Percentiles rank a stretch among this genome's conserved stretches.
Conservation (phyloP, 92 coral and sea anemone species). For the Umimayanthus kanabou region DNA sequence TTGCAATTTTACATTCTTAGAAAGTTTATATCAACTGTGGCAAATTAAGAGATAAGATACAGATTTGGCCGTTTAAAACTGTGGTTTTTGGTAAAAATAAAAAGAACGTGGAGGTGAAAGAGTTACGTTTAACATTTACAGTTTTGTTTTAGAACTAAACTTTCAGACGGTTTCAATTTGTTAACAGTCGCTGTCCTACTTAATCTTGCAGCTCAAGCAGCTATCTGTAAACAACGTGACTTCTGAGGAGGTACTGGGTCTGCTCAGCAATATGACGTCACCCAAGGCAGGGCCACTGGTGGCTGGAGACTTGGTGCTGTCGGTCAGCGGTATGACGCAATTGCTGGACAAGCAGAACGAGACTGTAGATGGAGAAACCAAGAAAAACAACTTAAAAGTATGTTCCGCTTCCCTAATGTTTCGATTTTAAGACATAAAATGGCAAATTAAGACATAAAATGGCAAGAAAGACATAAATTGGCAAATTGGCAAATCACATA, state of each 20-base stretch:
- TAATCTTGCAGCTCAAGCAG: constrained; percentile 48
- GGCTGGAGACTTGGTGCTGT: constrained; percentile 74
- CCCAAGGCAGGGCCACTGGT: constrained; percentile 38
- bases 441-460: background rate
- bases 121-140: background rate
- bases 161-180: background rate
- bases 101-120: too few species aligned
- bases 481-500: background rate
- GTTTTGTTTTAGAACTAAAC: background rate
- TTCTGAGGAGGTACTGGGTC: constrained; percentile 57
- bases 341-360: constrained; percentile 28
- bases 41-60: too few species aligned
- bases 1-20: too few species aligned
- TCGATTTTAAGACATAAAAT: background rate
- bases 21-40: too few species aligned
- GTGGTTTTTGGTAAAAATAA: too few species aligned
- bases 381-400: constrained; percentile 54
- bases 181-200: background rate
- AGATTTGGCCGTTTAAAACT: too few species aligned
- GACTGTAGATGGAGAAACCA: constrained; percentile 34
- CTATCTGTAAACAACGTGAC: constrained; percentile 46
- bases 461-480: background rate
- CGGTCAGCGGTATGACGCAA: constrained; percentile 48
- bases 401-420: background rate
- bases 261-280: constrained; percentile 52